A percentile compares a stretch with the other conserved stretches of the same genome.
Evolutionary conservation across 2,888 invertebrate species (phyloP).

Genomic region (Hanleya hanleyi): DNA sequence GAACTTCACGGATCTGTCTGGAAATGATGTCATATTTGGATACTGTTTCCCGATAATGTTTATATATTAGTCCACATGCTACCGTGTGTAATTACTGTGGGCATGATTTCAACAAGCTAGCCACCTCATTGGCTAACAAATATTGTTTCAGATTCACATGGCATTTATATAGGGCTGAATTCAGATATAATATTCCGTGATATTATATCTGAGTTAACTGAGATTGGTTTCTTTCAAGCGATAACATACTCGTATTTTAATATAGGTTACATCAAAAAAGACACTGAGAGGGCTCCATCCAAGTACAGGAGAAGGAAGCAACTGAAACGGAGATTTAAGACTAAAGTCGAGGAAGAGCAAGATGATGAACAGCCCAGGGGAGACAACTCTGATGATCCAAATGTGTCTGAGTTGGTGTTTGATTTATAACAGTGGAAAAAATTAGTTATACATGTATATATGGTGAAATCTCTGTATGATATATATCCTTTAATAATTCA

Average conservation of each 20-base stretch:
- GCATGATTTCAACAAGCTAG: no score
- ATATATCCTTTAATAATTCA: no score
- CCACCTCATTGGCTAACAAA: no score
- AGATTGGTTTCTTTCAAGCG: neutral
- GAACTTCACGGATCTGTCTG: no score
- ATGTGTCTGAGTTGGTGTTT: neutral
- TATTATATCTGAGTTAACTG: neutral
- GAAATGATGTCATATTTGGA: no score
- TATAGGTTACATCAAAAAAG: conserved; percentile 3
- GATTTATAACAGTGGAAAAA: neutral
- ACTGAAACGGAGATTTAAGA: neutral
- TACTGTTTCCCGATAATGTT: no score
- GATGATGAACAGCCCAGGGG: neutral
- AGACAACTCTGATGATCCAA: neutral
- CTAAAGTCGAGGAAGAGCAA: neutral
- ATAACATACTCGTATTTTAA: neutral
- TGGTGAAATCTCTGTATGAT: no score
- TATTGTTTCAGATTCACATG: no score
- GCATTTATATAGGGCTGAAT: no score
- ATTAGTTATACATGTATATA: no score
- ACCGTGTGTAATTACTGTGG: no score
- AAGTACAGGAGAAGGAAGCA: neutral
- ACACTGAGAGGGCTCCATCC: neutral
- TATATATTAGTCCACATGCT: no score
- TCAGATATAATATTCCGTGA: neutral